Evolutionary conservation across 1,140 invertebrate genomes (phyloP).

Genomic region (Orussus abietinus): DNA sequence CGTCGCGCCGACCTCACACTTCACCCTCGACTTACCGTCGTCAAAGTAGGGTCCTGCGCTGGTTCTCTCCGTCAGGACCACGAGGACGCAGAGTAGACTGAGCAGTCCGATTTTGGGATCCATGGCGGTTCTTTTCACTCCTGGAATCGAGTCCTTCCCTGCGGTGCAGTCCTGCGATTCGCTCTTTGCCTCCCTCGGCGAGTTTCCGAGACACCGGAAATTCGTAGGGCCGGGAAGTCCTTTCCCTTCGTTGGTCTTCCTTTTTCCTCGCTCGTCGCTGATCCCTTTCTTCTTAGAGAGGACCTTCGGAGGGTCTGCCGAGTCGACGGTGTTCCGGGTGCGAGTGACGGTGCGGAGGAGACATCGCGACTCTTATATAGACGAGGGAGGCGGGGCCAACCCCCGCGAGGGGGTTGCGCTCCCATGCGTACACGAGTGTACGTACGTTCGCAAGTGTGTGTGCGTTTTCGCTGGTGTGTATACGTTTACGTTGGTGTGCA

Average conservation of each 20-base stretch:
- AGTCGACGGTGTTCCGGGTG: conserved; percentile 20
- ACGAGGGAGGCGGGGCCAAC: conserved; percentile 38
- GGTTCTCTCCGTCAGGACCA: conserved; percentile 14
- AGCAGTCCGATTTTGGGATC: conserved; percentile 22
- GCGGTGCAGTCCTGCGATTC: too few relatives aligned
- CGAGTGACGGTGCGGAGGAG: conserved; percentile 32
- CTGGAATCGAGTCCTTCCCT: background rate
- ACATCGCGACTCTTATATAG: conserved; percentile 38
- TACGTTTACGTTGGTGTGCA: background rate
- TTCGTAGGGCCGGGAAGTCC: too few relatives aligned
- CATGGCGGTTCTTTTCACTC: conserved; percentile 7
- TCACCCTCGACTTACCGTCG: conserved; percentile 18
- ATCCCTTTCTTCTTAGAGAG: too few relatives aligned
- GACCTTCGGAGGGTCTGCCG: too few relatives aligned
- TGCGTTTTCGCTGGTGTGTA: background rate
- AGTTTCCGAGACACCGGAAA: too few relatives aligned
- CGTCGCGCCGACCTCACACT: too few relatives aligned
- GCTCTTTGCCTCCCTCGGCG: too few relatives aligned
- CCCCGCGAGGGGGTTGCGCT: conserved; percentile 20
- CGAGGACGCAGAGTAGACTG: conserved; percentile 17
- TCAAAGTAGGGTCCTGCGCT: conserved; percentile 22
- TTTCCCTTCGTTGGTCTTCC: too few relatives aligned
- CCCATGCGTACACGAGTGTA: background rate
- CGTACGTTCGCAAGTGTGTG: too few relatives aligned
- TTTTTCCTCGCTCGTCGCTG: too few relatives aligned